Evolutionary conservation across 1,140 invertebrate genomes (phyloP).

Genomic region (Bombus difficillimus): DNA sequence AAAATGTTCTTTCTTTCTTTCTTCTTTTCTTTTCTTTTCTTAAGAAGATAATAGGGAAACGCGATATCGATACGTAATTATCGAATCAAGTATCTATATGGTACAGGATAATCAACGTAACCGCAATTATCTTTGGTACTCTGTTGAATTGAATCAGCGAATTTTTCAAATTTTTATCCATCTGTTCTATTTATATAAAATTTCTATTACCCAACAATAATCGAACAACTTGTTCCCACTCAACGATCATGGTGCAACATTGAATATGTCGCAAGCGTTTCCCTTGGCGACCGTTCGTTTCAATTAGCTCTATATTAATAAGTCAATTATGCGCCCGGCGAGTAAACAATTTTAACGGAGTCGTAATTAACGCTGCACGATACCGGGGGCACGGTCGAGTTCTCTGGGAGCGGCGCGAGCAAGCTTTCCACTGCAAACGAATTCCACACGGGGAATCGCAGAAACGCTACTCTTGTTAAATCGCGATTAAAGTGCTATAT

Average conservation of each 20-base stretch:
- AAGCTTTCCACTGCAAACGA: slow-evolving; percentile 22
- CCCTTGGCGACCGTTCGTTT: background rate
- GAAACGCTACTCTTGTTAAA: slow-evolving; percentile 49
- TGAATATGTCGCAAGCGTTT: background rate
- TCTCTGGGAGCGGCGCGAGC: slow-evolving; percentile 13
- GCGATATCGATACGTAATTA: no score
- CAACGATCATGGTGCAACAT: background rate
- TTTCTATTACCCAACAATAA: no score
- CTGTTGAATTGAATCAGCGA: no score
- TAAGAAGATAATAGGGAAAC: no score
- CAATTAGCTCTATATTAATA: slow-evolving; percentile 31
- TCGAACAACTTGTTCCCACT: no score
- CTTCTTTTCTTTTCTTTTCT: no score
- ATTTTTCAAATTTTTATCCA: no score
- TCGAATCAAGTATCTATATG: no score
- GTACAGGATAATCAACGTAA: no score
- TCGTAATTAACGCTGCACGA: slow-evolving; percentile 40
- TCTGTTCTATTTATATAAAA: no score
- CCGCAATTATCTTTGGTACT: no score
- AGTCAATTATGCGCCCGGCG: slow-evolving; percentile 27
- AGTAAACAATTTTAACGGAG: slow-evolving; percentile 44
- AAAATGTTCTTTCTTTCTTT: no score
- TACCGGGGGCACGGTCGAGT: background rate
- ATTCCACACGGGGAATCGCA: slow-evolving; percentile 52
- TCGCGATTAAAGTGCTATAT: slow-evolving; percentile 31